Conservation (phyloP, 2,797 vertebrate species). For the Pantherophis alleghaniensis region DNA sequence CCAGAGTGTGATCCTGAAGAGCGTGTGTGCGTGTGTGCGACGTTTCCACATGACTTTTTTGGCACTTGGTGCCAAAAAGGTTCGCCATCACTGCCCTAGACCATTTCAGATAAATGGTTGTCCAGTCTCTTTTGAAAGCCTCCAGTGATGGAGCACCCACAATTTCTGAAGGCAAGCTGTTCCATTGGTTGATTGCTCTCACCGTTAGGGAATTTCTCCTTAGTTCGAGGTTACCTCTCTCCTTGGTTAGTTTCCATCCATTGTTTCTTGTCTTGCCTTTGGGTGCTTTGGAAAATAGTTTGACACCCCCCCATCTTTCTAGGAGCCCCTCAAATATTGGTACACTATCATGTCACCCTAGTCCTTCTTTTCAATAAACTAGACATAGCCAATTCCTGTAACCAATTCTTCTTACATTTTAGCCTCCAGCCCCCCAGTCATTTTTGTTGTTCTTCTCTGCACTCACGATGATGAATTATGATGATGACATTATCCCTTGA, state of each 20-base stretch:
- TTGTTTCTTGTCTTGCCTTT: not conserved
- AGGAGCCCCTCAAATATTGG: not conserved
- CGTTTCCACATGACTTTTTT: no score
- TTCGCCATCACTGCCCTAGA: no score
- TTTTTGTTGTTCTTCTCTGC: no score
- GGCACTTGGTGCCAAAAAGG: no score
- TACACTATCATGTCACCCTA: not conserved
- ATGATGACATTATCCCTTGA: no score
- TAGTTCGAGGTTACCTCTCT: not conserved
- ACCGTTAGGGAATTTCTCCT: not conserved
- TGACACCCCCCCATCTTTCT: not conserved
- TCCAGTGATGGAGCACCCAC: not conserved
- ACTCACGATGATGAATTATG: no score
- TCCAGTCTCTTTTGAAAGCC: not conserved
- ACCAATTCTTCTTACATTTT: not conserved
- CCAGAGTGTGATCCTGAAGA: no score
- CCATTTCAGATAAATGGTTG: not conserved
- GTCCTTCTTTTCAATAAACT: not conserved
- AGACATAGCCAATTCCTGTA: not conserved
- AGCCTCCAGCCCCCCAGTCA: not conserved
- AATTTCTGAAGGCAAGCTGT: not conserved
- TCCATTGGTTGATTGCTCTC: not conserved
- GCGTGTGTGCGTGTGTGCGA: rapidly evolving
- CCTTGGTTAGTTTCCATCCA: not conserved
- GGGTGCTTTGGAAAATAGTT: not conserved